Evolutionary conservation across 1,140 invertebrate species (phyloP).

Genomic region (Drosophila bocki): DNA sequence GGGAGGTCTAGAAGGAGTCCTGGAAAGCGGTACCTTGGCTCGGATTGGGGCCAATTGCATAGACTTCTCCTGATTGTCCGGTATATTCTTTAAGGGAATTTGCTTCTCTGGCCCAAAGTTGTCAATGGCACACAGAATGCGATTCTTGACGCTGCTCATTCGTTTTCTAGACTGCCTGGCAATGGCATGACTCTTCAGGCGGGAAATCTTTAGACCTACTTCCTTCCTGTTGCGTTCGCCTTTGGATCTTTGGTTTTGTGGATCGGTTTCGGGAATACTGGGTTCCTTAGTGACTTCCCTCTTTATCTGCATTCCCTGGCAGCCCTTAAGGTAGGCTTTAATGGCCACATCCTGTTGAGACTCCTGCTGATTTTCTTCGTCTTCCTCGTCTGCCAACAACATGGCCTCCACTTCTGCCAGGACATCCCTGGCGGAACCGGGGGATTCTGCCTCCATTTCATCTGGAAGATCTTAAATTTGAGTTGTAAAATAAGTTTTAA

Average conservation of each 20-base stretch:
- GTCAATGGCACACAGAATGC: slow-evolving; percentile 48
- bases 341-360: not conserved
- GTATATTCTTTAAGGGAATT: too few relatives aligned
- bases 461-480: not conserved
- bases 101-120: slow-evolving; percentile 2
- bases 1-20: not conserved
- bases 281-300: not conserved
- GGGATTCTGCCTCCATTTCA: not conserved
- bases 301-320: not conserved
- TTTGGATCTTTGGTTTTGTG: not conserved
- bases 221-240: not conserved
- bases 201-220: slow-evolving; percentile 15
- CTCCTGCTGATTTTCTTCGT: not conserved
- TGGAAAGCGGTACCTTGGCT: not conserved
- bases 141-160: slow-evolving; percentile 51
- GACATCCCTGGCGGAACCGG: slow-evolving; percentile 2
- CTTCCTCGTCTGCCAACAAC: slow-evolving; percentile 13
- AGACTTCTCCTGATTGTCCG: too few relatives aligned
- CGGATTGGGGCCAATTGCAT: not conserved
- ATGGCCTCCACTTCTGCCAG: slow-evolving; percentile 49
- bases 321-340: not conserved
- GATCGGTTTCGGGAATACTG: not conserved
- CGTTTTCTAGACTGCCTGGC: slow-evolving; percentile 44
- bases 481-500: not conserved
- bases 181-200: slow-evolving; percentile 64